These are phyloP conservation scores for Drosophila tristis DNA, from an alignment of 1,140 invertebrate species.

Conservation along the genomic window DNA sequence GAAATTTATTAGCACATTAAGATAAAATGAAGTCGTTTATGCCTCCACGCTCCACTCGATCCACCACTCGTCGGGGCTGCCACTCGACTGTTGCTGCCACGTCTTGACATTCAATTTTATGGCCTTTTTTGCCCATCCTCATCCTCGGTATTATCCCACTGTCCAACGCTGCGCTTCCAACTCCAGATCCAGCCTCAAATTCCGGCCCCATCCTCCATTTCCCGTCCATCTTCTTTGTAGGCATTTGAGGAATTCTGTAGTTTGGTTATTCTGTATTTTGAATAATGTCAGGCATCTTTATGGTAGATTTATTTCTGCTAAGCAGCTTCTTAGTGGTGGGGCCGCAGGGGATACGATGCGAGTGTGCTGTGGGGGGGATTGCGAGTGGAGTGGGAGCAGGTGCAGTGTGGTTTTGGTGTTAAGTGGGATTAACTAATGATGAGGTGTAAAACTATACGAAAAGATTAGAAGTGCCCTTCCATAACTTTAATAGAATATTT, in stretches of 20 bases:
- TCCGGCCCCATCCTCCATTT: conserved; percentile 5
- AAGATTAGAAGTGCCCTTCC: conserved; percentile 19
- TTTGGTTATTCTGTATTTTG: conserved; percentile 67
- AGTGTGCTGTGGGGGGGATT: conserved; percentile 27
- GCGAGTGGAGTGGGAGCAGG: conserved; percentile 45
- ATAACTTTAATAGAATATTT: not conserved
- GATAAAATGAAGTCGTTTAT: conserved; percentile 83
- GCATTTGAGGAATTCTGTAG: conserved; percentile 69
- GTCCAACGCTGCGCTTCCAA: conserved; percentile 19
- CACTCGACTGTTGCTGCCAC: conserved; percentile 6
- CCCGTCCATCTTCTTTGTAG: not conserved
- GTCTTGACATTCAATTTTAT: conserved; percentile 76
- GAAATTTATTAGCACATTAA: conserved; percentile 81
- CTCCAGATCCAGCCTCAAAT: not conserved
- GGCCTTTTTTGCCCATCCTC: conserved; percentile 67
- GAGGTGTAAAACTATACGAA: conserved; percentile 10
- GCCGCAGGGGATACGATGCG: not conserved
- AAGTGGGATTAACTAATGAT: conserved; percentile 50
- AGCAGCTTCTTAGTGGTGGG: conserved; percentile 20
- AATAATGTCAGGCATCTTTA: conserved; percentile 74
- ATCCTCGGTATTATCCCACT: conserved; percentile 27
- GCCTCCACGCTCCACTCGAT: conserved; percentile 51
- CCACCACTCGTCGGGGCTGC: conserved; percentile 18
- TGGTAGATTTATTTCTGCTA: conserved; percentile 64
- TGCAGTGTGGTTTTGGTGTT: conserved; percentile 33